phyloP scores from a whole-genome alignment of 2,113 vertebrate species.

The Aptenodytes forsteri region DNA sequence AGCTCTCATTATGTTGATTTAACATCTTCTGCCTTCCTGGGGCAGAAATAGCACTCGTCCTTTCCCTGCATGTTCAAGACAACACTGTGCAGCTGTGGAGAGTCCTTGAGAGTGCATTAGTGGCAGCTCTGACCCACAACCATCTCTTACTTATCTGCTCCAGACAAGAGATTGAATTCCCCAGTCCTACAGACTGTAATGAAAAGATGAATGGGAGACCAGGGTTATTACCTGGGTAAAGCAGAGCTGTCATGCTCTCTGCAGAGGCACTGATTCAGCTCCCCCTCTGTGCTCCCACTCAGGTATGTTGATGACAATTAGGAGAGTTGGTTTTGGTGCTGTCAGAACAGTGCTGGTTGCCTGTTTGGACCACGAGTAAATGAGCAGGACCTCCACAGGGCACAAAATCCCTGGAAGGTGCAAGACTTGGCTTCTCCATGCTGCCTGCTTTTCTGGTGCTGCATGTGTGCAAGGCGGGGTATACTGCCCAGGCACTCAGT shows the following conservation, averaged over 20 bases:
- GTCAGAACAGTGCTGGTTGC: not conserved
- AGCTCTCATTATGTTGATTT: constrained; percentile 52
- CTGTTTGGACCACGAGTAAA: not conserved
- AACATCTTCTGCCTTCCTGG: not conserved
- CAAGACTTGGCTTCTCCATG: not conserved
- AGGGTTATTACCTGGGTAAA: not conserved
- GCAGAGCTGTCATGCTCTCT: not conserved
- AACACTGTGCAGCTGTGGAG: not conserved
- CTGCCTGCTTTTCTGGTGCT: not conserved
- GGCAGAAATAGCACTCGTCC: constrained; percentile 21
- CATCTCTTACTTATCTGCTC: not conserved
- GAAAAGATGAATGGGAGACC: not conserved
- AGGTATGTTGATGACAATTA: not conserved
- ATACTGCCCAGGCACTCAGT: not conserved
- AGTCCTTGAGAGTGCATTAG: constrained; percentile 51
- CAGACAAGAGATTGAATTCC: not conserved
- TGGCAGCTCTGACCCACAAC: constrained; percentile 18
- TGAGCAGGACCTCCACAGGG: not conserved
- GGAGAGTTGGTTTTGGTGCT: not conserved
- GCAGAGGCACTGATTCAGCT: not conserved
- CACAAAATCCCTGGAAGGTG: not conserved
- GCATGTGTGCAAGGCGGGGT: accelerated
- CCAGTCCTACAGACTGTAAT: not conserved
- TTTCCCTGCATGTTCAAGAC: not conserved
- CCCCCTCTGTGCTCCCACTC: not conserved